phyloP scores from a whole-genome alignment of 2,113 vertebrate genomes.

The Pardalotus punctatus region DNA sequence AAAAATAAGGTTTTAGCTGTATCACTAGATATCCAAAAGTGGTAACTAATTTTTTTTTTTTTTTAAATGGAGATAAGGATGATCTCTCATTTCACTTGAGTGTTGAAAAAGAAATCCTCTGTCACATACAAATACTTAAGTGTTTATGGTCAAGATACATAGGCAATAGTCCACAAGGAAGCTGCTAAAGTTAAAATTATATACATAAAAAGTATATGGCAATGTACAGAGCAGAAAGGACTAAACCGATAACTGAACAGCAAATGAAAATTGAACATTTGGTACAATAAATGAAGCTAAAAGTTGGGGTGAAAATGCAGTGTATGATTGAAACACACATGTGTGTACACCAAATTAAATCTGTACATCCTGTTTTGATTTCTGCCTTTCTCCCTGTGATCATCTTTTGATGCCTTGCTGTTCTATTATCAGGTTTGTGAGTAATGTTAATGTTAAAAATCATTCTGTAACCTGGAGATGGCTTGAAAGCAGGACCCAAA shows the following conservation, averaged over 20 bases:
- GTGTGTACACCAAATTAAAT: background rate
- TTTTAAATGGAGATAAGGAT: background rate
- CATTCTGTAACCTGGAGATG: background rate
- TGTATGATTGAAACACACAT: rapidly evolving
- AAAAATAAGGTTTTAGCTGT: background rate
- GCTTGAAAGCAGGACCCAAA: background rate
- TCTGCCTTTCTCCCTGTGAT: background rate
- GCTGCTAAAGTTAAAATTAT: background rate
- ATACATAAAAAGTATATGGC: background rate
- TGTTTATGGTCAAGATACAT: background rate
- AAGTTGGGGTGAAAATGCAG: background rate
- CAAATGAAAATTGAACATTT: background rate
- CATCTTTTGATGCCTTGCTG: background rate
- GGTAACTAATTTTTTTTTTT: background rate
- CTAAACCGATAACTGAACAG: background rate
- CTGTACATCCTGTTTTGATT: background rate
- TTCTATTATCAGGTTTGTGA: background rate
- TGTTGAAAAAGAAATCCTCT: background rate
- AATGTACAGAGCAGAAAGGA: background rate
- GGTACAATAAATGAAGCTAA: background rate
- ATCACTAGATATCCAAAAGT: background rate
- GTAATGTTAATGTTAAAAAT: background rate
- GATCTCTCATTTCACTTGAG: background rate
- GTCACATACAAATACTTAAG: background rate
- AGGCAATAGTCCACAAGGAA: background rate